Evolutionary conservation across 2,888 invertebrate genomes (phyloP).

Genomic region (Euplagia quadripunctaria): DNA sequence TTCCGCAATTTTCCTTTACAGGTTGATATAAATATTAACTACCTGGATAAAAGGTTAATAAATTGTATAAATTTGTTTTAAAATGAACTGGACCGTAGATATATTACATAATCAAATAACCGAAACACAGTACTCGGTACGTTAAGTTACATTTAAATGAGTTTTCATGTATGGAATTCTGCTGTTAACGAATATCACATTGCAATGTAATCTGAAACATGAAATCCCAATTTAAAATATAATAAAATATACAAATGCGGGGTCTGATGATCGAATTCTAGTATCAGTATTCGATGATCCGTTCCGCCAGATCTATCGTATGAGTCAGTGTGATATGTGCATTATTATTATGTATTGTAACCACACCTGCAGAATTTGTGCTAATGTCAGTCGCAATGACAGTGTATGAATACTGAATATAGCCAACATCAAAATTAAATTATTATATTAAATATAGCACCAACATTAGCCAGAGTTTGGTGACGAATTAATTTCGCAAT

Average conservation of each 20-base stretch:
- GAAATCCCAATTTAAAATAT: constrained; percentile 56
- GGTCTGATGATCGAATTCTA: constrained; percentile 51
- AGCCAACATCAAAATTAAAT: constrained; percentile 57
- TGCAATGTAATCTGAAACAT: constrained; percentile 52
- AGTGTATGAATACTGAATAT: constrained; percentile 56
- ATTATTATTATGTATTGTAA: constrained; percentile 60
- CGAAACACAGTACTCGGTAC: constrained; percentile 61
- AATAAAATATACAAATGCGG: constrained; percentile 34
- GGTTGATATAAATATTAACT: constrained; percentile 10
- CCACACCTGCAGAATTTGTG: constrained; percentile 64
- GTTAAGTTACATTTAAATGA: constrained; percentile 52
- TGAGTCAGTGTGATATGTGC: constrained; percentile 65
- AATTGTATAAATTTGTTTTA: neutral
- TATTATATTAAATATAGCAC: constrained; percentile 55
- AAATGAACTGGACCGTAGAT: neutral
- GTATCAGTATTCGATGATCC: constrained; percentile 51
- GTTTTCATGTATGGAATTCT: constrained; percentile 51
- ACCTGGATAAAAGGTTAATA: constrained; percentile 29
- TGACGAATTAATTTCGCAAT: constrained; percentile 51
- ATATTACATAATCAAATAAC: constrained; percentile 31
- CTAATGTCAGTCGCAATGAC: constrained; percentile 64
- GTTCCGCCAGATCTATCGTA: constrained; percentile 48
- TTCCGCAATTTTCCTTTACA: constrained; percentile 5
- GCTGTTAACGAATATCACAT: constrained; percentile 23
- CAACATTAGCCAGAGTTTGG: constrained; percentile 54